Evolutionary conservation across 2,113 vertebrate genomes (phyloP), one percentile per base, ranked within the genome.

Genomic region (Gallinago media): DNA sequence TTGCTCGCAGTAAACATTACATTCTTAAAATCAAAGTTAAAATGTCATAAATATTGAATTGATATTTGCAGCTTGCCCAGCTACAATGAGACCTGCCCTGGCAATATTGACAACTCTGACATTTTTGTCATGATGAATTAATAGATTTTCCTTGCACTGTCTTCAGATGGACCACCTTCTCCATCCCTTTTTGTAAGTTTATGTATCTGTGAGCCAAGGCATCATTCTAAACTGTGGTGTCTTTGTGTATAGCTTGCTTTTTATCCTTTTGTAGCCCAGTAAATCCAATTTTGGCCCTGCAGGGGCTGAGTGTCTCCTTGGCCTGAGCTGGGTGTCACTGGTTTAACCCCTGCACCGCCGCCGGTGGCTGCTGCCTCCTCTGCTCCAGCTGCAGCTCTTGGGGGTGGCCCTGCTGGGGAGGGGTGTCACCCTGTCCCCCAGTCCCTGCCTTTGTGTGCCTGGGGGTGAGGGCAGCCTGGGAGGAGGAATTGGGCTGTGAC

Each of bases 401-500:
- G 32, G 16, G 11, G 2, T 38, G 23, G 26, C 6, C 9, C 5
- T 0, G 0, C 22, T 34, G 12, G 22, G 13, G 8, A 75, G 4
- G 2, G 11, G 3, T 75, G 62, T 36, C 65, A 81, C 2, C 4
- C 18, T 4, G 3, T 3, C 6, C 3, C 6, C 1, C 4, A 23
- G 32, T n/a, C 59, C 22, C 38, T 68, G 47, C 46, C 11, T 18
- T 58, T 8, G 10, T 20, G 20, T 40, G 12, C 22, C 2, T 5
- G 16, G 27, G 15, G 26, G n/a, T 26, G 56, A 27, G 15, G 19
- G 7, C 26, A 76, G 47, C 26, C 10, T 40, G 20, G 42, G 15
- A 32, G 11, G 29, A 49, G 22, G 34, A 67, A 55, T 3, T 3
- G 21, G 7, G 10, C 22, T 49, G 52, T 49, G 52, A 61, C 26